Evolutionary conservation across 2,888 invertebrate genomes (phyloP), one percentile per base, ranked within the genome.

Genomic region (Chydorus sphaericus): DNA sequence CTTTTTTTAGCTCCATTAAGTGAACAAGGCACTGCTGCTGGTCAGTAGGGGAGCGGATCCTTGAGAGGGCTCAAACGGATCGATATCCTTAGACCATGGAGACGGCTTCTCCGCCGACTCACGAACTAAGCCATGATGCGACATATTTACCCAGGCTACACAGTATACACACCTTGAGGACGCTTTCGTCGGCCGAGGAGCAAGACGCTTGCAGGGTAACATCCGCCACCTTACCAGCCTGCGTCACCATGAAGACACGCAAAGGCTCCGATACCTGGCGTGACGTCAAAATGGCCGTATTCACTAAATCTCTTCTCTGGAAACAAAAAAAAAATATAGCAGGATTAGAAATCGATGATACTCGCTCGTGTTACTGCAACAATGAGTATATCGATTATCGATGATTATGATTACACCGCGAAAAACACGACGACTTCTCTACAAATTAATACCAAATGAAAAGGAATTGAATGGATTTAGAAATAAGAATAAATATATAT

Each of bases 171-270:
- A 93, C 96, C 83, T 96, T 94, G 57, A 96, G 79, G 29, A 93
- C 92, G 66, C 91, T 91, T 70, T 92, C 91, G 69, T 96, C 93
- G 65, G 90, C 87, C 4, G 93, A 92, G 68, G 89, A 86, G 69
- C 94, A 96, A 58, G 91, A 90, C 62, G 92, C 88, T 70, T 92
- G 90, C 59, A 90, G 75, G 23, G 94, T 94, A 62, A 96, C 92
- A 71, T 96, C 94, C 58, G 90, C 90, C 7, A 92, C 87, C 71
- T 88, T 87, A 16, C 93, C 93, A 0, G 89, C 87, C 69, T 92
- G 89, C 44, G 90, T 90, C 49, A 96, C 92, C 64, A 92, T 89
- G 70, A 91, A 86, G 62, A 96, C 88, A 72, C 90, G 89, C 85
- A 96, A 87, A 16, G 92, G 88, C 66, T 91, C 90, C 2, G 90